Base-by-base conservation (phyloP, 2,797 vertebrate species). In the Poecilia wingei region DNA sequence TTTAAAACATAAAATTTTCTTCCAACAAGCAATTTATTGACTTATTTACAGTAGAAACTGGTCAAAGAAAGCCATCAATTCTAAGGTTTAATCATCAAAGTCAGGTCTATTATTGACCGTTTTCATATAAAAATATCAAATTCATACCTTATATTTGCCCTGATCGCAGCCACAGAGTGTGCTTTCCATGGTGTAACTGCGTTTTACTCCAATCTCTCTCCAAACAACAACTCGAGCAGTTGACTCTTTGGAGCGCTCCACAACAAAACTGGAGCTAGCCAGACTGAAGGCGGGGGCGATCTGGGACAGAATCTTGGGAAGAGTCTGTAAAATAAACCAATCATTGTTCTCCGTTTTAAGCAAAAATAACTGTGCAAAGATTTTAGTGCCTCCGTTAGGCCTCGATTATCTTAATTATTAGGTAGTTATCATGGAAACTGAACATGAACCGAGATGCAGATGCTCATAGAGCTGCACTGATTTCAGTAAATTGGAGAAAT, bases 111-210 rank as follows among this genome's bases (percentile, higher is more conserved):
- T 61, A 53, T 73, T 25, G 69, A 41, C 51, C 2, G 7, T 33
- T 53, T 43, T 18, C 28, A 9, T 36, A 45, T 6, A 66, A 64
- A 45, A 61, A 75, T 49, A 45, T 10, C 0, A 71, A 2, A 77
- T 16, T 22, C 87, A 59, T 93, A 99, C 98, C 96, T 99, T 99
- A 25, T 99, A 99, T 93, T 97, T 99, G 46, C 98, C 98, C 90
- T 99, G 98, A 90, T 99, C 98, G 83, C 98, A 99, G 55, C 98
- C 98, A 84, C 98, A 99, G 74, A 99, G 94, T 0, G 98, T 99
- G 91, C 98, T 99, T 93, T 99, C 98, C 98, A 99, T 99, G 75
- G 98, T 99, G 79, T 99, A 99, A 91, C 98, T 99, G 86, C 97
- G 97, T 57, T 98, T 97, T 8, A 99, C 98, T 45, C 98, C 98